Conservation (phyloP, 2,888 invertebrate species). For the Tetropium fuscum region DNA sequence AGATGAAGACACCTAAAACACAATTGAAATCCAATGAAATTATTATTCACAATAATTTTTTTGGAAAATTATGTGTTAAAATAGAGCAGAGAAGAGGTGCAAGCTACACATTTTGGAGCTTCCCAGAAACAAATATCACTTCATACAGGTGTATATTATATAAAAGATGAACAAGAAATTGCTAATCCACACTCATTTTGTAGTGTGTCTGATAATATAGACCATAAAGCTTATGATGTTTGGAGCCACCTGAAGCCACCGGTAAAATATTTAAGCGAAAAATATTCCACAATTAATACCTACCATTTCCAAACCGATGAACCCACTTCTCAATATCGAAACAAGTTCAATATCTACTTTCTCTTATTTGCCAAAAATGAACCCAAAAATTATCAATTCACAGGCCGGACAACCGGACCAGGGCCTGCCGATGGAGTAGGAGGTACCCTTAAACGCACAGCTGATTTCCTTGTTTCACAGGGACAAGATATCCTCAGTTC, state of each 20-base stretch:
- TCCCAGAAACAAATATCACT: background rate
- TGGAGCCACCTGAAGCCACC: background rate
- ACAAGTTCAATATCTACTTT: background rate
- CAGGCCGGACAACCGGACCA: background rate
- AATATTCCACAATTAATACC: background rate
- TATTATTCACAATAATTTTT: conserved; percentile 1
- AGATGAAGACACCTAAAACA: background rate
- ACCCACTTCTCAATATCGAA: background rate
- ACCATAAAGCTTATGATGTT: background rate
- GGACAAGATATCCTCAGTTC: background rate
- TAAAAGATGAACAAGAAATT: too few relatives aligned
- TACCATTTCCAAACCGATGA: background rate
- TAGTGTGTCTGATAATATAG: background rate
- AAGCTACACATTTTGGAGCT: conserved; percentile 7
- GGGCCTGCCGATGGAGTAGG: background rate
- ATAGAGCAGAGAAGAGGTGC: background rate
- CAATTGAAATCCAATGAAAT: background rate
- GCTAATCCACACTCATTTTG: background rate
- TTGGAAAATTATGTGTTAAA: conserved; percentile 3
- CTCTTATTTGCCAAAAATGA: background rate
- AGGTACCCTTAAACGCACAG: conserved; percentile 6
- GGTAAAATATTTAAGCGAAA: background rate
- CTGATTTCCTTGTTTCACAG: background rate
- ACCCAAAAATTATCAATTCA: background rate
- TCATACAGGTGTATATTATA: conserved; percentile 4